Evolutionary conservation across 2,113 vertebrate species (phyloP).

Genomic region (Heloderma charlesbogerti): DNA sequence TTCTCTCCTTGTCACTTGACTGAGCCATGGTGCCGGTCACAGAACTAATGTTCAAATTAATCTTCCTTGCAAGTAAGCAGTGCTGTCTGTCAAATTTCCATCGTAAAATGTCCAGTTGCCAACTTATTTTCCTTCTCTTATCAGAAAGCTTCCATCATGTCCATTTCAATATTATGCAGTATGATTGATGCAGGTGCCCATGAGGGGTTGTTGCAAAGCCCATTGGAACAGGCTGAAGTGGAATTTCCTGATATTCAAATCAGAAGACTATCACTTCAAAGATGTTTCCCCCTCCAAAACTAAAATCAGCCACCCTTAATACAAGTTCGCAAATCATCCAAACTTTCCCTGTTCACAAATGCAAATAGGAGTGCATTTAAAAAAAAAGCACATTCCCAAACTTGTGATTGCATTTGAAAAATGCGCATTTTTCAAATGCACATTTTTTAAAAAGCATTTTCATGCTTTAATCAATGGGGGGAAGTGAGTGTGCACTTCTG

Average conservation of each 20-base stretch:
- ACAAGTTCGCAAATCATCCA: background rate
- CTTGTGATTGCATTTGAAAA: too few species aligned
- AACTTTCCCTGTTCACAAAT: too few species aligned
- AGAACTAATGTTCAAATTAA: background rate
- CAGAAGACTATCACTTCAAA: background rate
- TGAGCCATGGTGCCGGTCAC: background rate
- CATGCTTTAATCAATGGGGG: too few species aligned
- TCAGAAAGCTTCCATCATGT: background rate
- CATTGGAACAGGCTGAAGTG: background rate
- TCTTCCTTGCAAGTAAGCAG: background rate
- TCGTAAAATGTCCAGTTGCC: background rate
- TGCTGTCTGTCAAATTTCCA: background rate
- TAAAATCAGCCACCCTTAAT: background rate
- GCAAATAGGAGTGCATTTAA: too few species aligned
- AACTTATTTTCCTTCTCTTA: background rate
- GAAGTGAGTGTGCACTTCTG: too few species aligned
- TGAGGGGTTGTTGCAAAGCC: background rate
- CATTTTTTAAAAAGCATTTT: too few species aligned
- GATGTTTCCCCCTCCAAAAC: too few species aligned
- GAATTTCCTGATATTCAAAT: background rate
- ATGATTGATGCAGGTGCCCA: background rate
- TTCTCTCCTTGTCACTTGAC: slow-evolving; percentile 3
- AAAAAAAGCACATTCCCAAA: too few species aligned
- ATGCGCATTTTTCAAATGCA: too few species aligned
- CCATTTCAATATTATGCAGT: background rate